Base-by-base conservation (phyloP, 2,113 vertebrate genomes). In the Perca fluviatilis region DNA sequence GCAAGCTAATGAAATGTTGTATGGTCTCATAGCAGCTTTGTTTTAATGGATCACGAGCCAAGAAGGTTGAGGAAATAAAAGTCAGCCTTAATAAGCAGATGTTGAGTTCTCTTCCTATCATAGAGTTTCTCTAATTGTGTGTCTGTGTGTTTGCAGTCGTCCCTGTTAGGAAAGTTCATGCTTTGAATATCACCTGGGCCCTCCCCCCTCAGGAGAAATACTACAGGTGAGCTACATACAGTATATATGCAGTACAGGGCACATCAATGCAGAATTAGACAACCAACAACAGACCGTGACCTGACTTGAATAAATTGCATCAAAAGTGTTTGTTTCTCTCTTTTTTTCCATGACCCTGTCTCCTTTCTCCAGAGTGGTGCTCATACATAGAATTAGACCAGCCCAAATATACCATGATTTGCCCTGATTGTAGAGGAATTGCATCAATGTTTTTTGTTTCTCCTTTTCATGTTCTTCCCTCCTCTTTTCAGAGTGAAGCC, bases 161-260 rank as follows among this genome's bases (percentile, higher is more conserved):
- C 92, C 98, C 98, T 53, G 95, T 99, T 64, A 94, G 96, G 90
- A 99, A 99, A 61, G 96, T 98, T 87, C 98, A 99, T 50, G 96
- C 96, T 73, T 49, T 99, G 90, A 99, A 95, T 64, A 97, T 99
- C 91, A 98, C 97, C 21, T 99, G 98, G 98, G 97, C 97, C 5
- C 97, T 99, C 83, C 97, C 97, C 2, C 97, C 97, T 63, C 98
- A 99, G 82, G 96, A 97, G 65, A 93, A 96, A 50, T 85, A 97
- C 93, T 99, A 99, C 94, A 98, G 97, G 98, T 99, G 93, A 89
- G 89, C 15, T 43, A 2, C 62, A 74, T 19, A 10, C 51, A 49
- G 49, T 2, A 53, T 18, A 21, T 12, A 40, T 43, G 18, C 5
- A 3, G 6, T 47, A 1, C n/a, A 10, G 19, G 23, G 3, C 30